A percentile compares a stretch with the other conserved stretches of the same genome.
Conservation (phyloP, 2,113 vertebrate species). For the Scatophagus argus region DNA sequence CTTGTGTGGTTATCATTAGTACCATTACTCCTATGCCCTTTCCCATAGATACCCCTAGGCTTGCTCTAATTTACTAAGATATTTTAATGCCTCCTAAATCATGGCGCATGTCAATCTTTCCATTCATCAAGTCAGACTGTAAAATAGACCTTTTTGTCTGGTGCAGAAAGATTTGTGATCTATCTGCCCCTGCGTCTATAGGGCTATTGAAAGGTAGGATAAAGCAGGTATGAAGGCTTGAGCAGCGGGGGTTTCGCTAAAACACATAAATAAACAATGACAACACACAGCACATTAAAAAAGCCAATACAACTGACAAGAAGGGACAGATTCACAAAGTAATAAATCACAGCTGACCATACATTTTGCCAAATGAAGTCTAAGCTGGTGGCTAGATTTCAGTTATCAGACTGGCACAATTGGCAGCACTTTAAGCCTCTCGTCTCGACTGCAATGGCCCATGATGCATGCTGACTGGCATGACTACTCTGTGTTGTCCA, state of each 20-base stretch:
- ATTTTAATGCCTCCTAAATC: conserved; percentile 80
- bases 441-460: conserved; percentile 48
- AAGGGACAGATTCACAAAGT: conserved; percentile 68
- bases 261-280: conserved; percentile 66
- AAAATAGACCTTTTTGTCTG: conserved; percentile 66
- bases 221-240: conserved; percentile 69
- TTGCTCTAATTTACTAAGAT: conserved; percentile 76
- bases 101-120: conserved; percentile 67
- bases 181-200: conserved; percentile 43
- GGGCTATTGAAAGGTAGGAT: conserved; percentile 38
- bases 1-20: conserved; percentile 72
- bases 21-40: conserved; percentile 74
- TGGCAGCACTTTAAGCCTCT: conserved; percentile 70
- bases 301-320: conserved; percentile 64
- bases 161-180: conserved; percentile 60
- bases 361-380: conserved; percentile 69
- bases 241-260: conserved; percentile 54
- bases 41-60: conserved; percentile 69
- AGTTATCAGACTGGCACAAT: conserved; percentile 71
- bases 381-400: conserved; percentile 75
- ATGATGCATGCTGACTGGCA: conserved; percentile 51
- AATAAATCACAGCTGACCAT: conserved; percentile 69
- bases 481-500: conserved; percentile 40
- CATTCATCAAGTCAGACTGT: conserved; percentile 69
- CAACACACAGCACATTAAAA: conserved; percentile 48